Percentiles rank a stretch among this genome's conserved stretches.
phyloP scores from a whole-genome alignment of 2,888 invertebrate species.

The Hedya salicella region DNA sequence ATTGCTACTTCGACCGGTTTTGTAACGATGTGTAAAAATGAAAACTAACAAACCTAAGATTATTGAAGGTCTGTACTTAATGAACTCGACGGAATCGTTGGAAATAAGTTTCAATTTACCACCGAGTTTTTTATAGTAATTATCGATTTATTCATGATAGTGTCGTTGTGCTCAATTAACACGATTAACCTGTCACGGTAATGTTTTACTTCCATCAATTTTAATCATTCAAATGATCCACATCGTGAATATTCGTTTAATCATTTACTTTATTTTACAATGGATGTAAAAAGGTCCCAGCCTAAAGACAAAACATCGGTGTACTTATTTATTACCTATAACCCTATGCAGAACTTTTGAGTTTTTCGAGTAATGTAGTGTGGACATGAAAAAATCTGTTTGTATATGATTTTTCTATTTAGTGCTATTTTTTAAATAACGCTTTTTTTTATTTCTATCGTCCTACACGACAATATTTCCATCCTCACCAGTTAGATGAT shows the following conservation, averaged over 20 bases:
- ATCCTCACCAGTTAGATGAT: no score
- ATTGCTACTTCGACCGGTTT: not conserved
- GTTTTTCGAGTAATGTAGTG: no score
- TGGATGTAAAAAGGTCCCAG: slow-evolving; percentile 30
- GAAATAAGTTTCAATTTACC: slow-evolving; percentile 26
- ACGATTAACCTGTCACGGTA: slow-evolving; percentile 67
- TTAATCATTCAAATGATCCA: slow-evolving; percentile 73
- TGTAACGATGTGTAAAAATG: not conserved
- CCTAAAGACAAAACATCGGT: slow-evolving; percentile 10
- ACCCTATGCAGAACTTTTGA: no score
- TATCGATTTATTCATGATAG: slow-evolving; percentile 53
- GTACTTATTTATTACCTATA: no score
- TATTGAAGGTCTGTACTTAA: not conserved
- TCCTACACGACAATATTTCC: no score
- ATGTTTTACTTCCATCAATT: slow-evolving; percentile 74
- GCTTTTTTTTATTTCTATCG: no score
- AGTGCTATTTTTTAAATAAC: no score
- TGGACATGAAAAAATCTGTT: no score
- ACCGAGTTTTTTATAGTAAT: slow-evolving; percentile 7
- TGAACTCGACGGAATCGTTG: not conserved
- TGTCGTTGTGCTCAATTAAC: slow-evolving; percentile 68
- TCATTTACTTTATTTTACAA: slow-evolving; percentile 48
- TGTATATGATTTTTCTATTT: no score
- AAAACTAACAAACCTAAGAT: not conserved
- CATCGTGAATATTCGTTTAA: slow-evolving; percentile 71